Percentiles rank a stretch among this genome's conserved stretches.
phyloP scores from a whole-genome alignment of 2,888 invertebrate genomes.

The Xestia xanthographa region DNA sequence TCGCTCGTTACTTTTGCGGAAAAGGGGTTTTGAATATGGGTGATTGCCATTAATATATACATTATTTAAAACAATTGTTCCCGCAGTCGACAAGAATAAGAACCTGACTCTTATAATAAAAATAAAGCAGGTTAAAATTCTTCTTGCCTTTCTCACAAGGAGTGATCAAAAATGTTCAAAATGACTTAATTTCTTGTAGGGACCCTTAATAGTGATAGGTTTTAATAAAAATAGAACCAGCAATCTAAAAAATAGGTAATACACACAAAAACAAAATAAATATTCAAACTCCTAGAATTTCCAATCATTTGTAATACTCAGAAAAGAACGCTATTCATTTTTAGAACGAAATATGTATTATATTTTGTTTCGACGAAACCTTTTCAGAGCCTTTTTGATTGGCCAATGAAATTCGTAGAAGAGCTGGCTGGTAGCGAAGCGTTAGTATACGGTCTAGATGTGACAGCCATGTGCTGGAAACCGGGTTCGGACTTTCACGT shows the following conservation, averaged over 20 bases:
- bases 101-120: no score
- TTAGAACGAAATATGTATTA: conserved; percentile 52
- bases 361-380: conserved; percentile 63
- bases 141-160: no score
- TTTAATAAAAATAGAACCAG: neutral
- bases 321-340: conserved; percentile 50
- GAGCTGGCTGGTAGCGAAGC: conserved; percentile 24
- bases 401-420: conserved; percentile 62
- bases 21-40: no score
- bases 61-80: no score
- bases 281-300: conserved; percentile 11
- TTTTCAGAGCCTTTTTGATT: conserved; percentile 60
- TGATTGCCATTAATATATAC: no score
- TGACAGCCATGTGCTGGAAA: conserved; percentile 25
- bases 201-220: neutral
- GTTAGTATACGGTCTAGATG: conserved; percentile 46
- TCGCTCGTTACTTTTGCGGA: no score
- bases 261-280: conserved; percentile 3
- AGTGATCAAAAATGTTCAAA: no score
- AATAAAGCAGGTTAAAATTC: no score
- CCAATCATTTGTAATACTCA: conserved; percentile 48
- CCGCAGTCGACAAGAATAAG: no score
- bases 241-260: neutral
- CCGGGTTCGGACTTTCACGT: conserved; percentile 36
- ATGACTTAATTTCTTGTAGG: no score